These are phyloP conservation scores for Poecilia gillii DNA, from an alignment of 2,797 vertebrate genomes.

Conservation along the genomic window DNA sequence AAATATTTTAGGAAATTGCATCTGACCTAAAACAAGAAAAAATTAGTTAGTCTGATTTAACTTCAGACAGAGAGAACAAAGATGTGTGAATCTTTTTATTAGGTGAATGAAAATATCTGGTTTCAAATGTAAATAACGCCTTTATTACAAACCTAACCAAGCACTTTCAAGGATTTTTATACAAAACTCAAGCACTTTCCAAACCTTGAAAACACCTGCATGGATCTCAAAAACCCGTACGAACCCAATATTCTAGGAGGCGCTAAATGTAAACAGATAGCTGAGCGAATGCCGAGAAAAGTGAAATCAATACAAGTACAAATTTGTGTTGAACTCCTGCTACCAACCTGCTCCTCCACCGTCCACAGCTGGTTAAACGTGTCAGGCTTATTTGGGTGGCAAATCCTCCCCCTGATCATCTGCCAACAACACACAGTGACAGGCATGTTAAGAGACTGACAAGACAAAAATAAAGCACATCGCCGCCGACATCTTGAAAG, in stretches of 20 bases:
- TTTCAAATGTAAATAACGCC: too few relatives aligned
- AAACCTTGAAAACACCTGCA: not conserved
- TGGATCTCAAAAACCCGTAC: too few relatives aligned
- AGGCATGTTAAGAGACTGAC: constrained; percentile 42
- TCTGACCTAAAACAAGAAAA: too few relatives aligned
- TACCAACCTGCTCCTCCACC: constrained; percentile 94
- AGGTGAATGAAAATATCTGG: too few relatives aligned
- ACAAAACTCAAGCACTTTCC: too few relatives aligned
- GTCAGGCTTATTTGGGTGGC: constrained; percentile 94
- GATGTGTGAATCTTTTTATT: too few relatives aligned
- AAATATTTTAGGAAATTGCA: too few relatives aligned
- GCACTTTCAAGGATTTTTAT: too few relatives aligned
- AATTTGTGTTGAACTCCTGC: not conserved
- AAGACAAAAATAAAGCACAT: constrained; percentile 31
- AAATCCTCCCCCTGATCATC: constrained; percentile 96
- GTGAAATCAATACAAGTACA: not conserved
- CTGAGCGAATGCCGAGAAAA: not conserved
- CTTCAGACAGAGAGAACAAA: too few relatives aligned
- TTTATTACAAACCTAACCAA: too few relatives aligned
- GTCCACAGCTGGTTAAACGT: constrained; percentile 99
- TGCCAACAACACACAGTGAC: constrained; percentile 72
- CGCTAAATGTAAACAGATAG: not conserved
- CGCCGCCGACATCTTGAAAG: constrained; percentile 23
- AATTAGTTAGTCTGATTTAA: too few relatives aligned
- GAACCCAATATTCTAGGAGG: not conserved